A percentile compares a stretch with the other conserved stretches of the same genome.
phyloP scores from a whole-genome alignment of 2,888 invertebrate species.

The Harpagoxenus sublaevis region DNA sequence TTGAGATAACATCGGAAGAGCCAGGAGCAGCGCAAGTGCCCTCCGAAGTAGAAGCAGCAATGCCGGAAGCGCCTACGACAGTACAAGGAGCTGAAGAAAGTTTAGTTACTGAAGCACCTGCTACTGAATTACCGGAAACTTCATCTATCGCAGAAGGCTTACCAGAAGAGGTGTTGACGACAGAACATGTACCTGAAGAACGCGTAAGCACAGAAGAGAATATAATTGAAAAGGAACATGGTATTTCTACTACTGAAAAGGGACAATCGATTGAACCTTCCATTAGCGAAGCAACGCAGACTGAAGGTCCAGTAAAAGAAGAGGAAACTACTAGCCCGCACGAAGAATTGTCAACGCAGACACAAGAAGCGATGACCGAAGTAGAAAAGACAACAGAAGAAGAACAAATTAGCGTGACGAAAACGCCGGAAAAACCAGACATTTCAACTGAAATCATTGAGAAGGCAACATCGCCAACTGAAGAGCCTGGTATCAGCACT shows the following conservation, averaged over 20 bases:
- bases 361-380: conserved; percentile 64
- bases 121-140: conserved; percentile 20
- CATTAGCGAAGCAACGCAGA: conserved; percentile 59
- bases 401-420: conserved; percentile 27
- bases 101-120: conserved; percentile 46
- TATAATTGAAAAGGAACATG: conserved; percentile 45
- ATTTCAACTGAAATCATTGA: conserved; percentile 29
- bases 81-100: conserved; percentile 15
- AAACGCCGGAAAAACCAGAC: conserved; percentile 41
- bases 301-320: conserved; percentile 57
- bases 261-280: conserved; percentile 55
- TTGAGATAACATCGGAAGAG: conserved; percentile 47
- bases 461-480: conserved; percentile 27
- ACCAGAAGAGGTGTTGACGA: conserved; percentile 40
- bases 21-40: conserved; percentile 53
- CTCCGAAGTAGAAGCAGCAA: conserved; percentile 15
- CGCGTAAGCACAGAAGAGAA: conserved; percentile 46
- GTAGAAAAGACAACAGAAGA: conserved; percentile 47
- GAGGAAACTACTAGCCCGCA: conserved; percentile 62
- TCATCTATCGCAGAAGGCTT: conserved; percentile 44
- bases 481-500: conserved; percentile 17
- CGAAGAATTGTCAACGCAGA: conserved; percentile 58
- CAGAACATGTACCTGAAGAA: conserved; percentile 39
- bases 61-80: conserved; percentile 26
- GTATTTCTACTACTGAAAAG: not conserved